These are phyloP conservation scores for Echeneis naucrates DNA, from an alignment of 2,797 vertebrate genomes.

Conservation along the genomic window DNA sequence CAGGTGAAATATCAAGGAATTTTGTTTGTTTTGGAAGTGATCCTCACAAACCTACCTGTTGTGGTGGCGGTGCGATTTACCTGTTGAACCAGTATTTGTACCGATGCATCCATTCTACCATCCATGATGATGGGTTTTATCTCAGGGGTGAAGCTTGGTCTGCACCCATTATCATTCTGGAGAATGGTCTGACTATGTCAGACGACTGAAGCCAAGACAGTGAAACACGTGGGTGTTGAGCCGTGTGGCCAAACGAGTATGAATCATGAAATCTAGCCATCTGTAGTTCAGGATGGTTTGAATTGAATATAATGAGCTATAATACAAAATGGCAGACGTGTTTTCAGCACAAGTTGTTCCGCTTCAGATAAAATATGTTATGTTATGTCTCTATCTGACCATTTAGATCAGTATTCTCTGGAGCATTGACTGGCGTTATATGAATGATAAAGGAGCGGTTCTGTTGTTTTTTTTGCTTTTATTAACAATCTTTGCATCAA, in stretches of 20 bases:
- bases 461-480: background rate
- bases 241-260: conserved; percentile 16
- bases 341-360: background rate
- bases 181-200: background rate
- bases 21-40: conserved; percentile 4
- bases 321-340: too few species aligned
- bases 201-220: conserved; percentile 13
- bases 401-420: conserved; percentile 7
- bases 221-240: conserved; percentile 24
- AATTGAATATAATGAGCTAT: background rate
- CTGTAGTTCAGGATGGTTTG: conserved; percentile 1
- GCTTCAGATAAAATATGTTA: background rate
- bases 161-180: background rate
- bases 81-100: background rate
- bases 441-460: background rate
- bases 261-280: conserved; percentile 33
- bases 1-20: background rate
- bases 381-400: background rate
- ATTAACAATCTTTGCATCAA: background rate
- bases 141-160: background rate
- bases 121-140: background rate
- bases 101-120: background rate
- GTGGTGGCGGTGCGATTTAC: background rate
- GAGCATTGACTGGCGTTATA: background rate
- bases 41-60: background rate